Evolutionary conservation across 2,888 invertebrate species (phyloP).

Genomic region (Steinernema scapterisci): DNA sequence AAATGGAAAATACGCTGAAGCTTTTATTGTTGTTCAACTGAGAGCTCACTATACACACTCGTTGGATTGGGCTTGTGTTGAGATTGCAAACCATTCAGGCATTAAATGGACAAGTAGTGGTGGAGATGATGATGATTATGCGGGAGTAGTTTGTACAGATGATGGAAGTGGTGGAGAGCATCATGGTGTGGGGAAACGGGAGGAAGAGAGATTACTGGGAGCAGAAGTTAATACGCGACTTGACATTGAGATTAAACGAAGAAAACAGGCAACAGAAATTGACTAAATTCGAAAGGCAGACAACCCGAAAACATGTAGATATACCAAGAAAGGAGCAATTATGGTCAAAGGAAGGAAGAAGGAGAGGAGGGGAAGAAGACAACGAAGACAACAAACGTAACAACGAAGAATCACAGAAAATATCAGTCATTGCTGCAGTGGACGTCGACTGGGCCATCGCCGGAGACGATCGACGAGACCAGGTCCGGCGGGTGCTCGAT

Average conservation of each 20-base stretch:
- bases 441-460: not conserved
- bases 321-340: not conserved
- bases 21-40: not conserved
- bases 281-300: constrained; percentile 20
- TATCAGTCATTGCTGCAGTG: constrained; percentile 1
- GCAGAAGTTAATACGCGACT: not conserved
- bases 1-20: not conserved
- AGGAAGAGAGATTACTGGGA: not conserved
- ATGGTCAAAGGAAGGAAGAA: not conserved
- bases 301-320: not conserved
- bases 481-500: constrained; percentile 16
- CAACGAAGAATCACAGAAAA: not conserved
- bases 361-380: not conserved
- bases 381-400: too few relatives aligned
- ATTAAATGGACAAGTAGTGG: not conserved
- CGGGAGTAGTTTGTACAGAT: not conserved
- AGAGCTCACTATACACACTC: not conserved
- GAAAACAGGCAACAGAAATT: not conserved
- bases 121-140: not conserved
- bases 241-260: not conserved
- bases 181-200: not conserved
- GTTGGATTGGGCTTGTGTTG: not conserved
- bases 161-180: not conserved
- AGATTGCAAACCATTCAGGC: not conserved
- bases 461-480: constrained; percentile 11